These are phyloP conservation scores for Bombus haemorrhoidalis DNA, from an alignment of 1,140 invertebrate genomes.

Conservation along the genomic window DNA sequence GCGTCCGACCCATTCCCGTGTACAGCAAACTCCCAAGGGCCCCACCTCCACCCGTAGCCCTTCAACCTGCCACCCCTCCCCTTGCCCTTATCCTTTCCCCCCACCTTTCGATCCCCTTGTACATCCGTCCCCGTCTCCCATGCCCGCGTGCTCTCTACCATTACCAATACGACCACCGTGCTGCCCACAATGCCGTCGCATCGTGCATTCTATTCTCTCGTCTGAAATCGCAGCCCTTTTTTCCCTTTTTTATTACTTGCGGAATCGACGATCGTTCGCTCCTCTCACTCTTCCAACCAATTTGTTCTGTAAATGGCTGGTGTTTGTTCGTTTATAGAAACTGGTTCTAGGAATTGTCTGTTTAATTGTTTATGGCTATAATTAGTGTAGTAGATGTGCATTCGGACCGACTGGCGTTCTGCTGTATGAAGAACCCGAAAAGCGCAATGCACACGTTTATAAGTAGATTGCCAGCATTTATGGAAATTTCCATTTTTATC, in stretches of 20 bases:
- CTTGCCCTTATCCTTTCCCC: conserved; percentile 42
- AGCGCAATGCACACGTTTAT: background rate
- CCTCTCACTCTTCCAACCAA: background rate
- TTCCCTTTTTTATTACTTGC: background rate
- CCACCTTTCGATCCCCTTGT: conserved; percentile 34
- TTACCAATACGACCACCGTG: conserved; percentile 54
- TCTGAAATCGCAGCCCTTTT: conserved; percentile 25
- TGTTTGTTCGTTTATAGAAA: background rate
- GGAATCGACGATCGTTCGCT: background rate
- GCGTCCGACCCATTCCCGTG: conserved; percentile 78
- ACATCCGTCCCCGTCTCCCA: conserved; percentile 52
- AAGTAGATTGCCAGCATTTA: too few relatives aligned
- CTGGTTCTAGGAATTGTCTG: background rate
- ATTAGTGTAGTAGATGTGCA: background rate
- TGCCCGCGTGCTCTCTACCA: conserved; percentile 47
- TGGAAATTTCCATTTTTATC: too few relatives aligned
- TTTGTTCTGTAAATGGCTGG: background rate
- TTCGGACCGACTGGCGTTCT: background rate
- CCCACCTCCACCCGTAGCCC: conserved; percentile 59
- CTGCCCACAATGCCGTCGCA: conserved; percentile 40
- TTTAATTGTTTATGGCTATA: background rate
- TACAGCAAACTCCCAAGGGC: conserved; percentile 80
- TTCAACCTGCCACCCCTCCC: conserved; percentile 42
- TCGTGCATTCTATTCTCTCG: conserved; percentile 56
- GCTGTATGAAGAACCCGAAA: background rate